Base-by-base conservation (phyloP, 2,797 vertebrate species). In the Lemur catta region DNA sequence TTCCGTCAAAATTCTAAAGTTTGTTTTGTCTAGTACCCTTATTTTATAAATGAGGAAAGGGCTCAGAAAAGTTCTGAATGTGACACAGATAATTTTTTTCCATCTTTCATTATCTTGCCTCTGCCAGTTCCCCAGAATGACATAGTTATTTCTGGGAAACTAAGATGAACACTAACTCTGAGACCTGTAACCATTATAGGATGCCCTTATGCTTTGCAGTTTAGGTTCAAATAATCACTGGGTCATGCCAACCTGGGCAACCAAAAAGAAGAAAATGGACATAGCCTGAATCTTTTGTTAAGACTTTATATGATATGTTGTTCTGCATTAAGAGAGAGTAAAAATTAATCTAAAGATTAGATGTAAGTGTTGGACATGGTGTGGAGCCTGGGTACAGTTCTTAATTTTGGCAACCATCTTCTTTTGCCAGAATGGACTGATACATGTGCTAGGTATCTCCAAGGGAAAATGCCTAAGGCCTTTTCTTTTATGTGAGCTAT, bases 241-340 rank as follows among this genome's bases (percentile, higher is more conserved):
- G 41, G 41, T 71, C 38, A 22, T 78, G 33, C 28, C 38, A 93
- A 18, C 28, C 38, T 55, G 55, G 17, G 30, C 46, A 94, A 38
- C 43, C 38, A 93, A 80, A 95, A 89, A 71, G n/a, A 90, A 90
- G 59, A 85, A 94, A 61, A 18, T 75, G 4, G 17, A 46, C 38
- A 72, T 75, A 63, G 26, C 35, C 75, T 84, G 67, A 61, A 72
- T 78, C n/a, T 88, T 92, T 50, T 89, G 50, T 81, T 93, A 81
- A 43, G 30, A 93, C 35, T 71, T 75, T 81, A 20, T 87, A 22
- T 69, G 78, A 65, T 67, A 38, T 15, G 11, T 87, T 61, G 2
- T n/a, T 74, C 38, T 35, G 52, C 41, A 41, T 76, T 96, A 96
- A 95, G 81, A 91, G 72, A 94, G 80, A 90, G n/a, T 89, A 65